Conservation (phyloP, 2,113 vertebrate genomes). For the Menidia beryllina region DNA sequence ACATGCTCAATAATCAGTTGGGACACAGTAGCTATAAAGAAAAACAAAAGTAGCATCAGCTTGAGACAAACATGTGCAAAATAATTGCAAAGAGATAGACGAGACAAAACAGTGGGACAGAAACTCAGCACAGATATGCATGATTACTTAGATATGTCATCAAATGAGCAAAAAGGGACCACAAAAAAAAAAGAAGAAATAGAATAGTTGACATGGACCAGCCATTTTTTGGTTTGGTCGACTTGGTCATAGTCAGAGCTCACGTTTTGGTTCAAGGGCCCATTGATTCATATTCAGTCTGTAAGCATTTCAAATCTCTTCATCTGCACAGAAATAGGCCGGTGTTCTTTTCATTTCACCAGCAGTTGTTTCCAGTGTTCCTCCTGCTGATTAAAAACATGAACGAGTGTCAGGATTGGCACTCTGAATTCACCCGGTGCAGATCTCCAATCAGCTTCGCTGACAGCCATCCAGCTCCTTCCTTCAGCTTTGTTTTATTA, state of each 20-base stretch:
- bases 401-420: no score
- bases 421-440: no score
- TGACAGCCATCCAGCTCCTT: no score
- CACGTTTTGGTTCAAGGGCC: neutral
- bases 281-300: neutral
- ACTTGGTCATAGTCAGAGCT: neutral
- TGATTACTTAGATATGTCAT: neutral
- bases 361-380: no score
- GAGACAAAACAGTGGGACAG: neutral
- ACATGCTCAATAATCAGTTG: neutral
- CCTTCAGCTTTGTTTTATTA: constrained; percentile 43
- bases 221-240: neutral
- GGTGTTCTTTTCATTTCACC: no score
- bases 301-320: neutral
- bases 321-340: neutral
- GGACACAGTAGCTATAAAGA: neutral
- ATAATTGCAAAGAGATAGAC: neutral
- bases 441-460: no score
- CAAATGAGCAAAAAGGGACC: neutral
- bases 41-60: neutral
- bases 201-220: no score
- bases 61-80: neutral
- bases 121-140: neutral
- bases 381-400: no score
- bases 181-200: neutral